Percentiles rank a stretch among this genome's conserved stretches.
Conservation (phyloP, 1,140 invertebrate genomes). For the Thaumetopoea pityocampa region DNA sequence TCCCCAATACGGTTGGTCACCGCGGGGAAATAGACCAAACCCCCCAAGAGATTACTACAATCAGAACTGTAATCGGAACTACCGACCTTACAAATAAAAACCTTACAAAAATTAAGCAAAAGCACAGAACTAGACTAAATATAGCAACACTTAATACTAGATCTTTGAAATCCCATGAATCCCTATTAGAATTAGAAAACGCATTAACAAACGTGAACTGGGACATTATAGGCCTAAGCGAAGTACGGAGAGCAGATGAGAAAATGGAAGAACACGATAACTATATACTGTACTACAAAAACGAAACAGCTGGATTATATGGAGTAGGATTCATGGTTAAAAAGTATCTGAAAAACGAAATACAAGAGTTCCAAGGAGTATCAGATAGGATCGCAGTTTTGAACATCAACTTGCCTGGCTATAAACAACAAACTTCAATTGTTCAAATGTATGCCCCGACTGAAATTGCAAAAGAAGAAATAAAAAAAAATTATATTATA, state of each 20-base stretch:
- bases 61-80: too few species aligned
- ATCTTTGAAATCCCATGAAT: slow-evolving; percentile 6
- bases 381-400: slow-evolving; percentile 26
- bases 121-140: not conserved
- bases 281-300: slow-evolving; percentile 20
- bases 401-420: slow-evolving; percentile 21
- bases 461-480: slow-evolving; percentile 23
- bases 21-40: slow-evolving; percentile 6
- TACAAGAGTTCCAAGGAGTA: slow-evolving; percentile 23
- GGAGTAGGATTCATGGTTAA: slow-evolving; percentile 24
- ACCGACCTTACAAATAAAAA: too few species aligned
- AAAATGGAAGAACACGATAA: slow-evolving; percentile 18
- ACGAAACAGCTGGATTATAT: slow-evolving; percentile 15
- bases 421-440: slow-evolving; percentile 22
- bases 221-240: slow-evolving; percentile 9
- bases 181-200: slow-evolving; percentile 4
- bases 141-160: slow-evolving; percentile 16
- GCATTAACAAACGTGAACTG: slow-evolving; percentile 1
- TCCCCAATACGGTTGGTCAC: slow-evolving; percentile 14
- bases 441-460: slow-evolving; percentile 32
- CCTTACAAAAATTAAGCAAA: slow-evolving; percentile 1
- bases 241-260: slow-evolving; percentile 8
- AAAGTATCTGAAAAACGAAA: slow-evolving; percentile 26
- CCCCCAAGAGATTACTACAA: slow-evolving; percentile 1
- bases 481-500: too few species aligned